Conservation (phyloP, 2,888 invertebrate genomes). For the Drosophila subsilvestris region DNA sequence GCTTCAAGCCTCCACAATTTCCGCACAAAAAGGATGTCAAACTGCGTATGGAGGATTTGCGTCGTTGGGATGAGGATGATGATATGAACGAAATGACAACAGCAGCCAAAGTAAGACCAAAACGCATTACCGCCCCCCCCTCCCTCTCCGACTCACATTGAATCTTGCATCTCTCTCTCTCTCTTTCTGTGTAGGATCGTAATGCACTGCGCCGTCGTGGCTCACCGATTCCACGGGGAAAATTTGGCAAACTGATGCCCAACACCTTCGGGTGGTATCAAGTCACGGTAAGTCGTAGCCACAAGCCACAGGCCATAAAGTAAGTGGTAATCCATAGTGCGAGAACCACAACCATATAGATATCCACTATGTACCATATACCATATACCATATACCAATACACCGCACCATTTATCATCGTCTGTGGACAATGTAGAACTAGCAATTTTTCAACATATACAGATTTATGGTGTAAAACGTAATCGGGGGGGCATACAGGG, state of each 20-base stretch:
- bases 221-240: conserved; percentile 73
- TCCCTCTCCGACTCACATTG: background rate
- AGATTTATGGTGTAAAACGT: background rate
- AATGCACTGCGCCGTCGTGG: conserved; percentile 64
- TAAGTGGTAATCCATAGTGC: background rate
- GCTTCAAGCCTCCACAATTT: conserved; percentile 82
- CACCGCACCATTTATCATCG: background rate
- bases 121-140: background rate
- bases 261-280: conserved; percentile 89
- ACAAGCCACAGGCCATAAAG: background rate
- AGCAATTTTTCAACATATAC: background rate
- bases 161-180: background rate
- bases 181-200: conserved; percentile 57
- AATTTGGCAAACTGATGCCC: conserved; percentile 77
- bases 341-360: background rate
- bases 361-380: background rate
- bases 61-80: conserved; percentile 82
- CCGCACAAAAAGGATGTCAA: conserved; percentile 65
- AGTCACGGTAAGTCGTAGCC: conserved; percentile 85
- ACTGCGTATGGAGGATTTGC: conserved; percentile 60
- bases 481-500: too few species aligned
- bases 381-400: too few species aligned
- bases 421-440: background rate
- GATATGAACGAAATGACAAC: conserved; percentile 81
- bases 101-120: conserved; percentile 51